Evolutionary conservation across 2,113 vertebrate species (phyloP), one percentile per base, ranked within the genome.

Genomic region (Sebastes schlegelii): DNA sequence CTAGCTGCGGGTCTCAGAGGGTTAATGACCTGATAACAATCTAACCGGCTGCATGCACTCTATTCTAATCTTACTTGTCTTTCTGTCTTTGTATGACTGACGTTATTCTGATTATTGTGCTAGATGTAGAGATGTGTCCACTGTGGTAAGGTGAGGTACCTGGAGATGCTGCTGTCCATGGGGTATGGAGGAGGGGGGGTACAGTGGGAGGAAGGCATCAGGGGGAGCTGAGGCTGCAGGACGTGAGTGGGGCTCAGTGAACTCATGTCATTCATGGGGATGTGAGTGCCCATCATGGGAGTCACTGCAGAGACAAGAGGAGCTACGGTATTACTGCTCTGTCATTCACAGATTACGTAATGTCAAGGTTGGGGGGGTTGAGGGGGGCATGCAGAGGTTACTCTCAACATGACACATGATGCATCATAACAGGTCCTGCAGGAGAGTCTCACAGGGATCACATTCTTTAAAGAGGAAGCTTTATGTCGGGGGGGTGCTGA

Each of bases 91-190:
- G 34, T 48, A 9, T 48, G 46, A 48, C 46, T 48, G 34, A 13
- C 48, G 48, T 60, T 23, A 6, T 60, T 9, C 4, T 23, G 21
- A 60, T 13, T 34, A 34, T 34, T 34, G 34, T 62, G 34, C 14
- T 34, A 34, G 34, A 34, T 34, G 34, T 34, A 34, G 34, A 34
- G 34, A 52, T 79, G 73, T 85, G 69, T 79, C 78, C 63, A 14
- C 76, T 63, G 76, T 65, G 86, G 77, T 64, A 21, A 64, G 69
- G 23, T 73, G 61, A 91, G 87, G 89, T 97, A 99, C 98, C 98
- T 99, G 96, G 98, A 97, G 86, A 99, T 99, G 96, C 98, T 99
- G 97, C 97, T 98, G 96, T 99, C 98, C 94, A 98, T 97, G 81
- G 98, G 98, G 94, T 99, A 99, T 58, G 98, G 98, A 91, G 98